Conservation (phyloP, 2,888 invertebrate genomes). For the Lepidonotus clava region DNA sequence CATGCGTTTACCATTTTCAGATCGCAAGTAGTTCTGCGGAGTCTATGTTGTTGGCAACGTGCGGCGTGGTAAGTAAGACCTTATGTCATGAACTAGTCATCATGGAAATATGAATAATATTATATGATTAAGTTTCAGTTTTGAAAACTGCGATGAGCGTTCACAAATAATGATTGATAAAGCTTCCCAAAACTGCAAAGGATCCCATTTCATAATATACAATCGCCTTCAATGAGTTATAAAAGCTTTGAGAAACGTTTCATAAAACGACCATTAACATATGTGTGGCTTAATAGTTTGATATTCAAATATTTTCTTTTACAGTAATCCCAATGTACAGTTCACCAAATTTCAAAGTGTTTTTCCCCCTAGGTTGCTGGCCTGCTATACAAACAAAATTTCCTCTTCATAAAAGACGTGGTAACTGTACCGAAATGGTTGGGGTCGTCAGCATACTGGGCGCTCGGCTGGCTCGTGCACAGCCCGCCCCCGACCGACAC, state of each 20-base stretch:
- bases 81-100: no score
- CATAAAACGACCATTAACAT: no score
- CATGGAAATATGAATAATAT: not conserved
- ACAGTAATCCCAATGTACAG: not conserved
- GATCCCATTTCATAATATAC: no score
- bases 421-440: conserved; percentile 80
- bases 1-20: no score
- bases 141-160: no score
- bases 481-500: conserved; percentile 79
- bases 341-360: not conserved
- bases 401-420: conserved; percentile 79
- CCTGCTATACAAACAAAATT: conserved; percentile 80
- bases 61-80: conserved; percentile 82
- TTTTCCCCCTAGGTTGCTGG: conserved; percentile 79
- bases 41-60: conserved; percentile 79
- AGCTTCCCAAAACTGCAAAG: no score
- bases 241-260: no score
- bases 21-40: conserved; percentile 77
- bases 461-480: conserved; percentile 80
- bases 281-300: no score
- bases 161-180: no score
- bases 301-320: not conserved
- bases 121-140: no score
- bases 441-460: conserved; percentile 74
- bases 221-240: no score